Evolutionary conservation across 2,113 vertebrate genomes (phyloP).

Genomic region (Chrysochloris asiatica): DNA sequence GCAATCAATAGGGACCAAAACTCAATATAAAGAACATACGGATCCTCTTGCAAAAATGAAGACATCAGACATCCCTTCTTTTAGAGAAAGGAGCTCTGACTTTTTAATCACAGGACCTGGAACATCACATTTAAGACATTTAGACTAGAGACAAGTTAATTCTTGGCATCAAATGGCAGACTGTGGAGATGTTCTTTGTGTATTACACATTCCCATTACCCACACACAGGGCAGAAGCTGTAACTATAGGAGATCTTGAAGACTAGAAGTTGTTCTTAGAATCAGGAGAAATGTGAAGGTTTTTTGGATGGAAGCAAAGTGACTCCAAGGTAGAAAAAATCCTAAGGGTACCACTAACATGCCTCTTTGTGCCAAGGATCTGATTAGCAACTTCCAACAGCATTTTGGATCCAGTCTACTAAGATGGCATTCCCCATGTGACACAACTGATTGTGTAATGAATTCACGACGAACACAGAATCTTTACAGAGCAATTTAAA

Average conservation of each 20-base stretch:
- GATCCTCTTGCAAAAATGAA: slow-evolving; percentile 39
- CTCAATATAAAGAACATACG: background rate
- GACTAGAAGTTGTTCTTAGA: background rate
- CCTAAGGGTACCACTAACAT: background rate
- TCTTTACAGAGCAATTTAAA: slow-evolving; percentile 30
- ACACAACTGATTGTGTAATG: slow-evolving; percentile 6
- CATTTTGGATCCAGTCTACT: background rate
- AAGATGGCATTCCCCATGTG: background rate
- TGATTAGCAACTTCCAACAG: background rate
- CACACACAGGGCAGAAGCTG: background rate
- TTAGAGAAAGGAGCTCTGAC: background rate
- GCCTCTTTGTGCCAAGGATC: background rate
- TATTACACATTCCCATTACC: background rate
- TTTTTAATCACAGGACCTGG: background rate
- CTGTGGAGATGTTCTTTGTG: background rate
- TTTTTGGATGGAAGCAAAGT: background rate
- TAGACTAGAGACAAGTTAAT: slow-evolving; percentile 2
- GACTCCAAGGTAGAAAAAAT: background rate
- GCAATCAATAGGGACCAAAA: background rate
- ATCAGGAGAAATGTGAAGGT: background rate
- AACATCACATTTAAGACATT: background rate
- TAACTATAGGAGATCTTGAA: background rate
- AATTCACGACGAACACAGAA: slow-evolving; percentile 18
- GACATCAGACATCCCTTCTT: background rate
- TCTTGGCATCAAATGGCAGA: background rate